These are phyloP conservation scores for Periophthalmus modestus DNA, from an alignment of 2,113 vertebrate species.

Conservation along the genomic window DNA sequence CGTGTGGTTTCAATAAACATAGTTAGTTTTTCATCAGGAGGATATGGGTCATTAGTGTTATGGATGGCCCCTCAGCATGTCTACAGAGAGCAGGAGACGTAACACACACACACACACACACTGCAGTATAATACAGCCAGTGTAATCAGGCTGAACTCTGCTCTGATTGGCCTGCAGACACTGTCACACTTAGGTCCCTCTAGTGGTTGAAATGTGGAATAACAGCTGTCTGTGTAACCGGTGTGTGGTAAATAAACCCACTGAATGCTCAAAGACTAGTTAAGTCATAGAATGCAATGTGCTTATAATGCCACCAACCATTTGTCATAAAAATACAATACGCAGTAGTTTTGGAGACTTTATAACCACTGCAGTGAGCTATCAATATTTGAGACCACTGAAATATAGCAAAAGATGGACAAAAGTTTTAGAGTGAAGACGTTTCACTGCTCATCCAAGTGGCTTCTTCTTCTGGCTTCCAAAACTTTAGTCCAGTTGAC, in stretches of 20 bases:
- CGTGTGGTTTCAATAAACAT: slow-evolving; percentile 52
- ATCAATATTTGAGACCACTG: too few species aligned
- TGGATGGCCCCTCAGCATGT: slow-evolving; percentile 67
- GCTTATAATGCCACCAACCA: too few species aligned
- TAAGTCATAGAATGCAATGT: too few species aligned
- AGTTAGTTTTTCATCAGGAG: slow-evolving; percentile 63
- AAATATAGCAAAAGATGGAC: too few species aligned
- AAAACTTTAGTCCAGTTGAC: too few species aligned
- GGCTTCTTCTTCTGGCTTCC: too few species aligned
- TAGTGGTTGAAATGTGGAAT: slow-evolving; percentile 39
- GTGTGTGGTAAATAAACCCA: neutral
- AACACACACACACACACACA: slow-evolving; percentile 63
- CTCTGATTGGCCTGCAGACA: neutral
- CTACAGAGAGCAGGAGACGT: slow-evolving; percentile 27
- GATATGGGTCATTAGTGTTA: slow-evolving; percentile 71
- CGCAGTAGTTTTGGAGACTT: too few species aligned
- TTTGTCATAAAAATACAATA: too few species aligned
- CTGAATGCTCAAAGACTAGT: too few species aligned
- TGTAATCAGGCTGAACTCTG: slow-evolving; percentile 52
- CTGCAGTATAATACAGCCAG: slow-evolving; percentile 66
- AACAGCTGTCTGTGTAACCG: neutral
- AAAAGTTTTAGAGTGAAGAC: too few species aligned
- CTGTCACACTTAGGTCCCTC: slow-evolving; percentile 53
- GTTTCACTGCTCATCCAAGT: too few species aligned
- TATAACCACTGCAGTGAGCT: too few species aligned